Base-by-base conservation (phyloP, 2,888 invertebrate genomes). In the Temnothorax rugatulus region DNA sequence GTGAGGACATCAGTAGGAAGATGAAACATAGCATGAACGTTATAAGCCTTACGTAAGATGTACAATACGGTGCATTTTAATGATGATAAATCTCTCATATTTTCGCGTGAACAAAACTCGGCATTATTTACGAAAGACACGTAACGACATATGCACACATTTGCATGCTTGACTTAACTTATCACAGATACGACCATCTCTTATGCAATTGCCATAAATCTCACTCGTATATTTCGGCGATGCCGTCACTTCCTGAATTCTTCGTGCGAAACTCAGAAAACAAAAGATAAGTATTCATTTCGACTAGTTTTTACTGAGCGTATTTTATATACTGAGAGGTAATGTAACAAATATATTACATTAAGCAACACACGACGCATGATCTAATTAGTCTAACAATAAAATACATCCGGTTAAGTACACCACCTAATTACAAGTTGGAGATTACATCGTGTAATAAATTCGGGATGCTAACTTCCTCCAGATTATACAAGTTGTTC, bases 161-260 rank as follows among this genome's bases (percentile, higher is more conserved):
- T 54, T n/a, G 41, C 54, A 29, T n/a, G 41, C 44, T 57, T 57
- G 29, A 8, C 11, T 41, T 9, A 44, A 77, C n/a, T 77, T 15
- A 77, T 69, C 77, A 41, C 15, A 18, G 25, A 66, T 50, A 59
- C 63, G 15, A 69, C 29, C 8, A 34, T 38, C 18, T 82, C 73
- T 82, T 81, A 68, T 73, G 73, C 57, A 82, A 86, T 61, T 21
- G 59, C 25, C 25, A n/a, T 34, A 73, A 76, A 71, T 86, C 82
- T 74, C 73, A 34, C 54, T 85, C 66, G 15, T 66, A 50, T 68
- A 77, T 69, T 74, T 25, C 63, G 34, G 57, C 50, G 11, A 15
- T 59, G 11, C 29, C 44, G 41, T 74, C 44, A 47, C 66, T 71
- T 76, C 41, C 41, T 38, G 57, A 64, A 76, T 63, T 52, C 47